Percentiles rank a stretch among this genome's conserved stretches.
Conservation (phyloP, 23 tunicate genomes). For the Halocynthia roretzi region DNA sequence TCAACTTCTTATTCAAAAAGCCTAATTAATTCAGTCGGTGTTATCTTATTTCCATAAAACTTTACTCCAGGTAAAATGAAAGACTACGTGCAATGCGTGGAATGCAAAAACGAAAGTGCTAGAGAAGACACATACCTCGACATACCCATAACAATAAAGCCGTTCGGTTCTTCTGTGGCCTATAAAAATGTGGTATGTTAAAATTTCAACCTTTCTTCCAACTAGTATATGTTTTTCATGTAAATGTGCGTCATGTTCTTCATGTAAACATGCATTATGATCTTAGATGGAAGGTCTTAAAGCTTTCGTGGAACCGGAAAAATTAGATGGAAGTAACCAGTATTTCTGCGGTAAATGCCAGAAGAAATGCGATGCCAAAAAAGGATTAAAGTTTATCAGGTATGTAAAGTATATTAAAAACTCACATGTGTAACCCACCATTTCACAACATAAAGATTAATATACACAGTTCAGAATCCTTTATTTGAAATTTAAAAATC, state of each 20-base stretch:
- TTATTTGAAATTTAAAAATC: no score
- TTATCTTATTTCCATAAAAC: no score
- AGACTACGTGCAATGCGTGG: conserved; percentile 88
- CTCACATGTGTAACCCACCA: no score
- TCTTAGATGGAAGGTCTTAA: conserved; percentile 70
- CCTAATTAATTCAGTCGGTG: no score
- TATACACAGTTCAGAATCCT: no score
- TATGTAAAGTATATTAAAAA: conserved; percentile 8
- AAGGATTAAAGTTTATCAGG: conserved; percentile 78
- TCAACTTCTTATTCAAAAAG: no score
- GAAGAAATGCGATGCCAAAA: conserved; percentile 83
- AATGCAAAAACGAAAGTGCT: conserved; percentile 65
- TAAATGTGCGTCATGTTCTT: no score
- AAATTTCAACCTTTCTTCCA: neutral
- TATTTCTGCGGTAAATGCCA: conserved; percentile 78
- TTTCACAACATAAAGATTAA: no score
- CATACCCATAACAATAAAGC: conserved; percentile 72
- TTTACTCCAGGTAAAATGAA: conserved; percentile 61
- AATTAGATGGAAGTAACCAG: conserved; percentile 60
- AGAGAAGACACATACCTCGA: conserved; percentile 77
- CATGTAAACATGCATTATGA: no score
- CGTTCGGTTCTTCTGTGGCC: conserved; percentile 60
- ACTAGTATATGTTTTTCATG: no score
- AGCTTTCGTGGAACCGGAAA: conserved; percentile 77
- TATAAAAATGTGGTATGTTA: conserved; percentile 65